A percentile compares a stretch with the other conserved stretches of the same genome.
Evolutionary conservation across 2,113 vertebrate species (phyloP).

Genomic region (Maccullochella peelii): DNA sequence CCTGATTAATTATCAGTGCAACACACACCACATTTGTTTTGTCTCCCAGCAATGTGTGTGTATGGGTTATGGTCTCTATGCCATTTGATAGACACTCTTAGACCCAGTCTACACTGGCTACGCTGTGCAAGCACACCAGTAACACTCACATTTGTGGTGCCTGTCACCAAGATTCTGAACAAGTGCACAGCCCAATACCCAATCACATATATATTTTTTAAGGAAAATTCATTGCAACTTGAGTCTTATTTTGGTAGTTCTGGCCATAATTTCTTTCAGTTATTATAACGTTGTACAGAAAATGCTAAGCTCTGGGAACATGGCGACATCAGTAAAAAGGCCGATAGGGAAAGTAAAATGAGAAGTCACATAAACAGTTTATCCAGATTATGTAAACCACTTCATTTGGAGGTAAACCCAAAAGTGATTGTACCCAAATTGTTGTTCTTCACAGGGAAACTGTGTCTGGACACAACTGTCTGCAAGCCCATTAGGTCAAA

Average conservation of each 20-base stretch:
- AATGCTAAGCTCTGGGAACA: background rate
- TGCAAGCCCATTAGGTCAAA: background rate
- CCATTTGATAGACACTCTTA: background rate
- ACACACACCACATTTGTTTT: conserved; percentile 20
- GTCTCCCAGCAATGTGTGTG: background rate
- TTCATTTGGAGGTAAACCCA: background rate
- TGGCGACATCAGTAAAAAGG: background rate
- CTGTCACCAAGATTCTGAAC: background rate
- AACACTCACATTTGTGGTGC: background rate
- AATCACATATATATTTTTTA: background rate
- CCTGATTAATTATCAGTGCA: conserved; percentile 79
- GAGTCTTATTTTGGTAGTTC: background rate
- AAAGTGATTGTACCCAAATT: background rate
- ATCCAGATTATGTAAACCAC: background rate
- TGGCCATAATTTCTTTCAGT: background rate
- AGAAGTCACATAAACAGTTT: background rate
- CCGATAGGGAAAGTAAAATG: background rate
- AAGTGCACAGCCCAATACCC: background rate
- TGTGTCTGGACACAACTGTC: background rate
- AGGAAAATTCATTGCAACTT: background rate
- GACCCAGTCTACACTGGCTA: background rate
- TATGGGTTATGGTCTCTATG: background rate
- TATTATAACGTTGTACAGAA: background rate
- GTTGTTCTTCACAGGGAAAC: background rate
- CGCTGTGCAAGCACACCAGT: background rate